Base-by-base conservation (phyloP, 53 echinoderm and acorn worm species). In the Apostichopus leukothele region DNA sequence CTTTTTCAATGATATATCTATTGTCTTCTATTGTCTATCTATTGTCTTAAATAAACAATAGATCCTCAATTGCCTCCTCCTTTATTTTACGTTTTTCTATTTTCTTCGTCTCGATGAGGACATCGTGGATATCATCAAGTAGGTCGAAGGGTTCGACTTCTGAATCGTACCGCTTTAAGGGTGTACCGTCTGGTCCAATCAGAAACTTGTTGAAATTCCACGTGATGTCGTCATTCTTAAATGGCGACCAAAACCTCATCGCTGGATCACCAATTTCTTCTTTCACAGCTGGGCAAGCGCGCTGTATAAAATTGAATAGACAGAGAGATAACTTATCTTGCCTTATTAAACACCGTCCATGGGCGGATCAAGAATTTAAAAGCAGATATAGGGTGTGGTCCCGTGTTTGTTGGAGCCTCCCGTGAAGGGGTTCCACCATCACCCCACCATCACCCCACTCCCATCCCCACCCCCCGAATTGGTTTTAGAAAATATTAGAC, bases 201-300 rank as follows among this genome's bases (percentile, higher is more conserved):
- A 96, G 86, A 61, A 96, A 96, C 90, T 94, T 94, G 88, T 94
- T 92, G 86, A 96, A 96, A 77, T 96, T 96, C 96, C 96, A 96
- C 18, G 96, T 96, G 90, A 96, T 88, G 79, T 96, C 96, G 53
- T 86, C 88, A 77, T 75, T 90, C 68, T 67, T 89, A 55, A 96
- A 92, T n/a, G 96, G 96, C 6, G 90, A 60, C 94, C 94, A 96
- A 79, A 91, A 96, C 13, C 93, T 84, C 27, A 76, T 67, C 3
- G 50, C n/a, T 18, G 94, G 93, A 83, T 96, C 93, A 60, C 96
- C 96, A 14, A 96, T 94, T 26, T 93, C 93, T 12, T 86, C 84
- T 68, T 93, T 94, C 14, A 93, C 96, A 0, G 94, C 92, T 25
- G 94, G 96, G 50, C 96, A 96, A 5, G 73, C 22, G 51, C 87